phyloP scores from a whole-genome alignment of 2,888 invertebrate species.

The Diplazon laetatorius region DNA sequence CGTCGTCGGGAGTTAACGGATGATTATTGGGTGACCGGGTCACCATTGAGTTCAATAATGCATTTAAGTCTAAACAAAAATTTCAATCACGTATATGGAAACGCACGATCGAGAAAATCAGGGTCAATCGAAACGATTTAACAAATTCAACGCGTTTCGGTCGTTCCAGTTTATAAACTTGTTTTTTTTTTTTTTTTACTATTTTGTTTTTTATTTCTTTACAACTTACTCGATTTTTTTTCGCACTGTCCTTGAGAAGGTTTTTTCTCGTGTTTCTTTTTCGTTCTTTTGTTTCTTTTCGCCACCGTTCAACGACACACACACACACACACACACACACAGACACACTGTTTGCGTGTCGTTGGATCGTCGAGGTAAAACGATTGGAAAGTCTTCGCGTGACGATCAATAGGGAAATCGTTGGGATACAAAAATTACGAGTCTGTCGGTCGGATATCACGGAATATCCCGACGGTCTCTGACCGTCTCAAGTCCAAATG shows the following conservation, averaged over 20 bases:
- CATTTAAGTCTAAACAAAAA: conserved; percentile 57
- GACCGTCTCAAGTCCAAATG: not conserved
- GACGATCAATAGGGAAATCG: conserved; percentile 43
- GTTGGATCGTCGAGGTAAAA: conserved; percentile 35
- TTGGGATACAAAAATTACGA: conserved; percentile 9
- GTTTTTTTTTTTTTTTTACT: no score
- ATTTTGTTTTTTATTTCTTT: conserved; percentile 3
- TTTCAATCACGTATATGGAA: conserved; percentile 64
- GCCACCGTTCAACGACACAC: no score
- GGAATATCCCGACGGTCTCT: not conserved
- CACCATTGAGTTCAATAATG: no score
- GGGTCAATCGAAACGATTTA: conserved; percentile 13
- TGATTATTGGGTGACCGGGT: not conserved
- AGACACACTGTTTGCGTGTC: conserved; percentile 23
- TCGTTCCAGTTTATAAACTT: conserved; percentile 33
- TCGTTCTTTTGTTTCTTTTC: no score
- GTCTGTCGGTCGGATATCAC: conserved; percentile 1
- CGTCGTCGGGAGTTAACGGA: no score
- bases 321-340: no score
- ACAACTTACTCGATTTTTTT: not conserved
- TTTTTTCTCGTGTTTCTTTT: not conserved
- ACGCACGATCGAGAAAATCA: conserved; percentile 25
- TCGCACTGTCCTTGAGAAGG: conserved; percentile 26
- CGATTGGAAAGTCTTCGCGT: conserved; percentile 59
- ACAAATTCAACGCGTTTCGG: conserved; percentile 15